A percentile compares a stretch with the other conserved stretches of the same genome.
Evolutionary conservation across 2,888 invertebrate genomes (phyloP).

Genomic region (Chrysolina americana): DNA sequence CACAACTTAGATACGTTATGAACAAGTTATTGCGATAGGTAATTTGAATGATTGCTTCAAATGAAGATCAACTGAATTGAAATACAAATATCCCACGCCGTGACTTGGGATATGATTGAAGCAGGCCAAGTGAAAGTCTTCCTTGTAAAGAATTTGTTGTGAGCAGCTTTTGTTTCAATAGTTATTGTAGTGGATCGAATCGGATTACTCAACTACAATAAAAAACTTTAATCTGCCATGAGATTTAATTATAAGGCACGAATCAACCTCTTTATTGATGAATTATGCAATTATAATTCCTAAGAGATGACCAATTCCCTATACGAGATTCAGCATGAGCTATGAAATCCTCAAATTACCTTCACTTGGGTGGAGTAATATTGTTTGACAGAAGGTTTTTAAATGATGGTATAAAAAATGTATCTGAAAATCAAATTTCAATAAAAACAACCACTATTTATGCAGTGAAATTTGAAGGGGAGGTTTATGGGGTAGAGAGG

Average conservation of each 20-base stretch:
- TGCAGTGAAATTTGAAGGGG: too few species aligned
- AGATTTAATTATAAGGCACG: slow-evolving; percentile 11
- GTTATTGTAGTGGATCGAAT: slow-evolving; percentile 17
- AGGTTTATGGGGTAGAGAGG: too few species aligned
- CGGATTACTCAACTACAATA: slow-evolving; percentile 5
- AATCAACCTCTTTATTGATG: neutral
- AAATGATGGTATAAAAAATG: too few species aligned
- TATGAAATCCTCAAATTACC: too few species aligned
- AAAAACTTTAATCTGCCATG: neutral
- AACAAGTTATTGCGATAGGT: slow-evolving; percentile 14
- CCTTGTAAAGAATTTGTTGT: slow-evolving; percentile 23
- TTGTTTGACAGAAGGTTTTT: too few species aligned
- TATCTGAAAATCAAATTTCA: too few species aligned
- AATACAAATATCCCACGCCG: slow-evolving; percentile 17
- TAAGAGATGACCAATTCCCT: too few species aligned
- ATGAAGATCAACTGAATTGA: slow-evolving; percentile 19
- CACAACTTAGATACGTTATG: slow-evolving; percentile 1
- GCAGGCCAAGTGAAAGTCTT: slow-evolving; percentile 28
- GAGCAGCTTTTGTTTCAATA: slow-evolving; percentile 21
- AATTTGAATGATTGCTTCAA: slow-evolving; percentile 4
- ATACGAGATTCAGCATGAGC: too few species aligned
- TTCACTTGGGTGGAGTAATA: too few species aligned
- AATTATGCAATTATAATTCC: slow-evolving; percentile 5
- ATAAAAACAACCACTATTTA: too few species aligned
- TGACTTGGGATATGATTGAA: slow-evolving; percentile 25